Conservation (phyloP, 2,888 invertebrate species). For the Priocnemis perturbator region DNA sequence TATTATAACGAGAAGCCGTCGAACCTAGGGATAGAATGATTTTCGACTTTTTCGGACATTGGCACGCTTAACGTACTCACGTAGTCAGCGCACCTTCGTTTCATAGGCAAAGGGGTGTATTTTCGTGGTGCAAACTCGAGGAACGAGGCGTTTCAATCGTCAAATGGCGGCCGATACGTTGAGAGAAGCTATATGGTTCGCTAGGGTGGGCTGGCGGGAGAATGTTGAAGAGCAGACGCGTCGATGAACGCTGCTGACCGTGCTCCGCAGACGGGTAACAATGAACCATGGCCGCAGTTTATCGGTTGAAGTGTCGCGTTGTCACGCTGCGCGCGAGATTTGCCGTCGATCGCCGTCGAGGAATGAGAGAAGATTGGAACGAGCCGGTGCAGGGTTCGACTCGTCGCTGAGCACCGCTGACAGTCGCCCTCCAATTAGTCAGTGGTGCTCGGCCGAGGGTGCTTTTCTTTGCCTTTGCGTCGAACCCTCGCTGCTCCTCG, state of each 20-base stretch:
- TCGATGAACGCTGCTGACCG: too few relatives aligned
- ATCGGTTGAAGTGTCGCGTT: neutral
- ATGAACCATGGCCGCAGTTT: too few relatives aligned
- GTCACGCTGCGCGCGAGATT: neutral
- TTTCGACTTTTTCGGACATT: too few relatives aligned
- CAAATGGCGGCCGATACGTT: neutral
- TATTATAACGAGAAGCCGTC: too few relatives aligned
- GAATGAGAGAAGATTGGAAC: neutral
- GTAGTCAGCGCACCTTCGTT: conserved; percentile 1
- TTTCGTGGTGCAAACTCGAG: too few relatives aligned
- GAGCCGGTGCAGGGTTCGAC: conserved; percentile 24
- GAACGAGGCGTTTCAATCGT: too few relatives aligned
- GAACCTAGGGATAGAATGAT: too few relatives aligned
- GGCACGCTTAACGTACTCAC: too few relatives aligned
- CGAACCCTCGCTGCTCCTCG: conserved; percentile 24
- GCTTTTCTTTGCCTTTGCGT: conserved; percentile 30
- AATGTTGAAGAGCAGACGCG: too few relatives aligned
- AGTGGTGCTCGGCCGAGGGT: conserved; percentile 27
- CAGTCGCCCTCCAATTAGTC: conserved; percentile 35
- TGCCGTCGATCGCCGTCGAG: neutral
- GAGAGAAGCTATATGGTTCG: too few relatives aligned
- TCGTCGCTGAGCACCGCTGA: conserved; percentile 31
- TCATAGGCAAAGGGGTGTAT: conserved; percentile 14
- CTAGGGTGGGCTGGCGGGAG: too few relatives aligned
- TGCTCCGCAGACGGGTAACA: too few relatives aligned